A percentile compares a stretch with the other conserved stretches of the same genome.
Evolutionary conservation across 2,888 invertebrate genomes (phyloP).

Genomic region (Tromatobia lineatoria): DNA sequence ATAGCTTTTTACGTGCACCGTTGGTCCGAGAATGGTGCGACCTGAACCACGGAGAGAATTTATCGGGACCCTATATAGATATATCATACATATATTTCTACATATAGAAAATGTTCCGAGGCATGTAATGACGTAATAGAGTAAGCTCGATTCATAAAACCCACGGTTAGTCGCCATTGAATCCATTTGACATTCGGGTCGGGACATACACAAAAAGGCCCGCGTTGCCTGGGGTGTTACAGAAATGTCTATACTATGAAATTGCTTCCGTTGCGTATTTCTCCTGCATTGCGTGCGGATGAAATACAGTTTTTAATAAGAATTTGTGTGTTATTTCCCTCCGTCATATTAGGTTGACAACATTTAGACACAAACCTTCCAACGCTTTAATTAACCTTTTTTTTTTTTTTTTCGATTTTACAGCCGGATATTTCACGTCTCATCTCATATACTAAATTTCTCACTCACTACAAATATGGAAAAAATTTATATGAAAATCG

Average conservation of each 20-base stretch:
- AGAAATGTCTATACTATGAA: conserved; percentile 40
- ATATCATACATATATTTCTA: not conserved
- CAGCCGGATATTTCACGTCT: no score
- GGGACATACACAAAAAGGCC: not conserved
- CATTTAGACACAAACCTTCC: not conserved
- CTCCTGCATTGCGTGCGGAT: not conserved
- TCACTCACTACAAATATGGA: no score
- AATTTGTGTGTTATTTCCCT: not conserved
- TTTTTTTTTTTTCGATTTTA: no score
- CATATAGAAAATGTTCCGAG: conserved; percentile 21
- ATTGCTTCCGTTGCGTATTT: conserved; percentile 51
- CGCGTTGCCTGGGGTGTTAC: conserved; percentile 12
- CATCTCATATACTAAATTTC: no score
- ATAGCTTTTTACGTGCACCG: conserved; percentile 46
- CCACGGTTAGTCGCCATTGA: conserved; percentile 50
- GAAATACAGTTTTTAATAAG: conserved; percentile 1
- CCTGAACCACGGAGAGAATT: conserved; percentile 40
- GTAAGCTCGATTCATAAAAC: conserved; percentile 55
- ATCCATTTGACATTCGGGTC: conserved; percentile 23
- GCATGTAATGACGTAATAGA: conserved; percentile 50
- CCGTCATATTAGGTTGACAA: not conserved
- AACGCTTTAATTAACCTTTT: not conserved
- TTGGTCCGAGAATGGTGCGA: conserved; percentile 31
- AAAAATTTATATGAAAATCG: no score
- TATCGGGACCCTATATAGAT: conserved; percentile 15